Percentiles rank a stretch among this genome's conserved stretches.
Evolutionary conservation across 2,797 vertebrate genomes (phyloP).

Genomic region (Melanotaenia parkinsoni): DNA sequence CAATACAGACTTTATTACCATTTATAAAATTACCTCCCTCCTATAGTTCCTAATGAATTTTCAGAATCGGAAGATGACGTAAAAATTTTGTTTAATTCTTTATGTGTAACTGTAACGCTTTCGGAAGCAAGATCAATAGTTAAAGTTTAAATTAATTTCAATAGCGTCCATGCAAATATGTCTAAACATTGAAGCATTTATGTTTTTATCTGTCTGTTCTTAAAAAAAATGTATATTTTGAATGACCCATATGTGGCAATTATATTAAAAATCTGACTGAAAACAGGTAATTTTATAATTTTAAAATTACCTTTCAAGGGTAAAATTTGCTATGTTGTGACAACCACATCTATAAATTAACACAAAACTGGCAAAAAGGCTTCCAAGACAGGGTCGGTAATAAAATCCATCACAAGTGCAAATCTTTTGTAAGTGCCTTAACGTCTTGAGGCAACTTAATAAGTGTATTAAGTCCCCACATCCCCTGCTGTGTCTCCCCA

Average conservation of each 20-base stretch:
- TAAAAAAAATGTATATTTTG: no score
- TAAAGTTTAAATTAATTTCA: background rate
- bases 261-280: background rate
- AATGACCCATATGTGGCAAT: background rate
- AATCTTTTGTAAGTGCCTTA: background rate
- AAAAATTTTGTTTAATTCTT: background rate
- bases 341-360: background rate
- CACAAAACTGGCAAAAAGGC: background rate
- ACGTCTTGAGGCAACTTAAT: background rate
- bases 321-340: background rate
- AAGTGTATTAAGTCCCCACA: background rate
- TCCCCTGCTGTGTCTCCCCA: background rate
- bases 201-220: background rate
- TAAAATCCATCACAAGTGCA: background rate
- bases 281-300: no score
- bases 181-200: background rate
- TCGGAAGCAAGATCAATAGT: background rate
- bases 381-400: constrained; percentile 1
- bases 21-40: constrained; percentile 1
- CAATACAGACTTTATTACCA: background rate
- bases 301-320: no score
- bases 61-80: background rate
- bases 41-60: background rate
- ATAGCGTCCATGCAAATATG: background rate
- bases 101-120: background rate